Base-by-base conservation (phyloP, 2,888 invertebrate species). In the Thymelicus acteon region DNA sequence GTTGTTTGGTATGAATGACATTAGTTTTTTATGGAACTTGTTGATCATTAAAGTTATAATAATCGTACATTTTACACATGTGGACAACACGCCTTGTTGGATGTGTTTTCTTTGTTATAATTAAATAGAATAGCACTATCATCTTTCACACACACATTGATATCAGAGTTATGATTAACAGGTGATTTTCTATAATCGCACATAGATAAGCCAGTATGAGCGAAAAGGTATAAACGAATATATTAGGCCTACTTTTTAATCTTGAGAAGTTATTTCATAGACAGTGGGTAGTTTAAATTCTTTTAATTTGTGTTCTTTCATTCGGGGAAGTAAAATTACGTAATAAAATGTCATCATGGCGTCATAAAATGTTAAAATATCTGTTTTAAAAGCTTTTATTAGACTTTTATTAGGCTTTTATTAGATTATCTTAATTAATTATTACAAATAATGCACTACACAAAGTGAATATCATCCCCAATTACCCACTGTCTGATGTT, bases 221-320 rank as follows among this genome's bases (percentile, higher is more conserved):
- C 44, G 31, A 40, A 31, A 39, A 54, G 24, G 8, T 58, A 63
- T 69, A 61, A 54, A 69, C 48, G 54, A 69, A 69, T 44, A 39
- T 39, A 63, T 57, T 48, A 62, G 69, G 69, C 69, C 69, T 69
- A 69, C 47, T 62, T 60, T 54, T 60, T 64, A 71, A 65, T 52
- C 52, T 49, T 64, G 15, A 39, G 4, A 31, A 64, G 47, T 31
- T 37, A 44, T 60, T 63, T 60, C 15, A 31, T 19, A 39, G 39
- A 44, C 52, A 62, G 54, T 63, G 63, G 57, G 48, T 48, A 13
- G 31, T 31, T 5, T 31, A 31, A 31, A 31, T 31, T 31, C 31
- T 31, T 31, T 31, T 5, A 31, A 31, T 31, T 31, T 2, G 31
- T 31, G 3, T 31, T 31, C 5, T 3, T 31, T 31, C 2, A 31